These are phyloP conservation scores for Gobiocypris rarus DNA, from an alignment of 2,113 vertebrate genomes.

Conservation along the genomic window DNA sequence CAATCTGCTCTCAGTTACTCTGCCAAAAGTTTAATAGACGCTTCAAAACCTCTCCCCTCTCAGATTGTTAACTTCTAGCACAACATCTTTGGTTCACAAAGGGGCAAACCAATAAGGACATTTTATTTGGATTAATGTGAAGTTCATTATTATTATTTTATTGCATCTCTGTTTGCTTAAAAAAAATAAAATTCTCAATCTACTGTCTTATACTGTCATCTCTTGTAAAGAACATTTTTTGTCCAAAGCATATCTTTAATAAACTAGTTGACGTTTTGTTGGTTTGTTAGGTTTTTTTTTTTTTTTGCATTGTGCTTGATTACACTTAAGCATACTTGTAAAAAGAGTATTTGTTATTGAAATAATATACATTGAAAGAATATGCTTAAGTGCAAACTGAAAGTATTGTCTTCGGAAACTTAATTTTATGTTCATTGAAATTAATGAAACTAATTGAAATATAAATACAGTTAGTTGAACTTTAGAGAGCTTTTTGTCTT, in stretches of 20 bases:
- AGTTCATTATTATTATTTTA: not conserved
- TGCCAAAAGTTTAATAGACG: conserved; percentile 21
- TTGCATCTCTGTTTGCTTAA: not conserved
- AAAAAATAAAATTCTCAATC: too few species aligned
- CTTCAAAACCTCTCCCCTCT: conserved; percentile 14
- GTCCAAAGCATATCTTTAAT: not conserved
- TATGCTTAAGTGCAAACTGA: too few species aligned
- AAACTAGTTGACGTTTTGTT: not conserved
- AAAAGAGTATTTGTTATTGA: too few species aligned
- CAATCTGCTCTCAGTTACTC: conserved; percentile 50
- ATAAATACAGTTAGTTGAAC: too few species aligned
- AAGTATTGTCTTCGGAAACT: too few species aligned
- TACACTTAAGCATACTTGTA: too few species aligned
- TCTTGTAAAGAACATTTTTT: too few species aligned
- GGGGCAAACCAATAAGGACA: not conserved
- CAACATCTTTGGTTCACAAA: not conserved
- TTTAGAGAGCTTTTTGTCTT: too few species aligned
- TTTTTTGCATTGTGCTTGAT: too few species aligned
- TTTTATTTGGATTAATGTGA: not conserved
- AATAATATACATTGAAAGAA: too few species aligned
- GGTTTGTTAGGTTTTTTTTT: not conserved
- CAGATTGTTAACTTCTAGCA: conserved; percentile 32
- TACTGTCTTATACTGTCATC: not conserved
- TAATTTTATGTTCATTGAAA: too few species aligned
- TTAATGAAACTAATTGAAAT: too few species aligned